phyloP scores from a whole-genome alignment of 2,797 vertebrate species.

The Pogonophryne albipinna region DNA sequence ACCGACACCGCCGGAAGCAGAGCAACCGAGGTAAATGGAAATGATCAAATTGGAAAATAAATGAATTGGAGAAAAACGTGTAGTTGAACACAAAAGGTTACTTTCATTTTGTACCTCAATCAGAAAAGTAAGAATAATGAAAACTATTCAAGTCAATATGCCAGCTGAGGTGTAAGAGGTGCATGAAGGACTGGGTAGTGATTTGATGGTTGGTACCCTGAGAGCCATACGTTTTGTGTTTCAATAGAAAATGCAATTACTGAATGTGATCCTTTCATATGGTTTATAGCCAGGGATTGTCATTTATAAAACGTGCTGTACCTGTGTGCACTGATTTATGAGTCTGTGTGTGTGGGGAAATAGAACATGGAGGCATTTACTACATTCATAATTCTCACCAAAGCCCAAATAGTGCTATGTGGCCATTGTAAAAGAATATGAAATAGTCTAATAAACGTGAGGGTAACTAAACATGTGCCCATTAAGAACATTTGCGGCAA shows the following conservation, averaged over 20 bases:
- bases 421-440: background rate
- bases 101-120: constrained; percentile 19
- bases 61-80: constrained; percentile 16
- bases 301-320: background rate
- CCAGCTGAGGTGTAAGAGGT: constrained; percentile 2
- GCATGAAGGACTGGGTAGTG: background rate
- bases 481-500: background rate
- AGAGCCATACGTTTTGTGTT: constrained; percentile 10
- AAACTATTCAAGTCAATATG: constrained; percentile 7
- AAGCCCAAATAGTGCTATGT: background rate
- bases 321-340: background rate
- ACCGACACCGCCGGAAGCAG: constrained; percentile 34
- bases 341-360: background rate
- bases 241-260: background rate
- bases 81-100: constrained; percentile 12
- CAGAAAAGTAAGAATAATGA: constrained; percentile 6
- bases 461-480: background rate
- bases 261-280: background rate
- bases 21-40: constrained; percentile 41
- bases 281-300: background rate
- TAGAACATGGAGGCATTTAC: background rate
- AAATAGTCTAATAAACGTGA: background rate
- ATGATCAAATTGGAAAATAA: constrained; percentile 24
- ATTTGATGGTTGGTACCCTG: background rate
- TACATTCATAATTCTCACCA: background rate